Base-by-base conservation (phyloP, 2,113 vertebrate species). In the Zootoca vivipara region DNA sequence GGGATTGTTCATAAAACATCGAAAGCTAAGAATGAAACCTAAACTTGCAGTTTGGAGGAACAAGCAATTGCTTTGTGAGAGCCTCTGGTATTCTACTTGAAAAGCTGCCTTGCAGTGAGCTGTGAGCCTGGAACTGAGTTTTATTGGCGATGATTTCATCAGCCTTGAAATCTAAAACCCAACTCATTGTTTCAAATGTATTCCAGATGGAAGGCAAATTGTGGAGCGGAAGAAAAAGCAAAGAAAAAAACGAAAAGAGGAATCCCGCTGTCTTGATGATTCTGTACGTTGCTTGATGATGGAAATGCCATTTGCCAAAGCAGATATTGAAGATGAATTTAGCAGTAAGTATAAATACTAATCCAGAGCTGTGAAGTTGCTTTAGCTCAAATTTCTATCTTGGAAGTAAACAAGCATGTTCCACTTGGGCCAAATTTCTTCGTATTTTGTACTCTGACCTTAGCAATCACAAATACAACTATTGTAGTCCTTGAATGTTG, bases 261-360 rank as follows among this genome's bases (percentile, higher is more conserved):
- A 93, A 56, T 78, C 70, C 1, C 16, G 69, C 92, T 90, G 40
- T 67, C 84, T 93, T 88, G 82, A 86, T 5, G 92, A 93, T 75
- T 84, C 78, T 0, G 33, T 85, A 3, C 87, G 94, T 35, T 92
- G 64, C 82, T 91, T 97, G 73, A 96, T 97, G 96, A 94, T 94
- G 62, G 97, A 98, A 94, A 97, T 98, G 90, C 98, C 98, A 0
- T 98, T 98, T 95, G 94, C 96, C 1, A 93, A 94, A 90, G 92
- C 97, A 73, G 94, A 97, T 87, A 95, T 95, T 82, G 97, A 97
- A 96, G 97, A 96, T 82, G 97, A 98, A 65, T 92, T 94, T 81
- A 94, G 75, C 86, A 81, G 97, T 97, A 96, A 97, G 97, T 98
- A 88, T 62, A 69, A 85, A 26, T 73, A 35, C 79, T 74, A 78